phyloP scores from a whole-genome alignment of 2,113 vertebrate genomes.

The human (Homo sapiens) region DNA sequence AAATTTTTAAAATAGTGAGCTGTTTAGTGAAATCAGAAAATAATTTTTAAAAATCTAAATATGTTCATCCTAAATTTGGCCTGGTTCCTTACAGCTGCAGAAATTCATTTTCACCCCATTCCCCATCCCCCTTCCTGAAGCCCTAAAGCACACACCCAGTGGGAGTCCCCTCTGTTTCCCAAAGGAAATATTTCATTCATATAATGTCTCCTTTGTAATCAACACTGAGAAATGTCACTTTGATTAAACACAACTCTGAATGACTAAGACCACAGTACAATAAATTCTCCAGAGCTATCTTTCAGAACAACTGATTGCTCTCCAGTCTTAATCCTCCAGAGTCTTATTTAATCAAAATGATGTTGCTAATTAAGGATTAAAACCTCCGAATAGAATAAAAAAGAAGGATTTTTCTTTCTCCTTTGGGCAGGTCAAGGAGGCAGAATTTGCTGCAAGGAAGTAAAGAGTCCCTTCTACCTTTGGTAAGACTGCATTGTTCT shows the following conservation, averaged over 20 bases:
- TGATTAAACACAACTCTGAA: conserved; percentile 87
- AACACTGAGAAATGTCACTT: conserved; percentile 87
- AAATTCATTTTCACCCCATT: conserved; percentile 50
- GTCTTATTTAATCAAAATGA: conserved; percentile 88
- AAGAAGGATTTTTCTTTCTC: conserved; percentile 69
- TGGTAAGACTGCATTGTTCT: conserved; percentile 77
- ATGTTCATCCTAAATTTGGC: conserved; percentile 38
- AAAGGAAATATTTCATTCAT: conserved; percentile 80
- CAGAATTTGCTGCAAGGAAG: conserved; percentile 77
- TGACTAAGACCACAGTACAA: conserved; percentile 83
- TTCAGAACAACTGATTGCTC: conserved; percentile 85
- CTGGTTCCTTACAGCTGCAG: background rate
- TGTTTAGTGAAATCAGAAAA: conserved; percentile 59
- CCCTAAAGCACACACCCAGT: conserved; percentile 57
- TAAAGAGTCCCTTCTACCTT: conserved; percentile 72
- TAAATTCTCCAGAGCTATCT: conserved; percentile 86
- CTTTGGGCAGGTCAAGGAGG: conserved; percentile 83
- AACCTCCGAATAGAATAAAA: conserved; percentile 81
- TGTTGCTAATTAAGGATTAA: conserved; percentile 90
- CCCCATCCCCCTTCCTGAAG: conserved; percentile 54
- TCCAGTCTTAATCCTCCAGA: conserved; percentile 84
- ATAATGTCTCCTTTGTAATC: conserved; percentile 86
- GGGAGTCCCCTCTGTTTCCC: conserved; percentile 69
- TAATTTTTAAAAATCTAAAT: background rate
- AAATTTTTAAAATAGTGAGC: background rate